Conservation (phyloP, 2,888 invertebrate species). For the Agonopterix alstromeriana region DNA sequence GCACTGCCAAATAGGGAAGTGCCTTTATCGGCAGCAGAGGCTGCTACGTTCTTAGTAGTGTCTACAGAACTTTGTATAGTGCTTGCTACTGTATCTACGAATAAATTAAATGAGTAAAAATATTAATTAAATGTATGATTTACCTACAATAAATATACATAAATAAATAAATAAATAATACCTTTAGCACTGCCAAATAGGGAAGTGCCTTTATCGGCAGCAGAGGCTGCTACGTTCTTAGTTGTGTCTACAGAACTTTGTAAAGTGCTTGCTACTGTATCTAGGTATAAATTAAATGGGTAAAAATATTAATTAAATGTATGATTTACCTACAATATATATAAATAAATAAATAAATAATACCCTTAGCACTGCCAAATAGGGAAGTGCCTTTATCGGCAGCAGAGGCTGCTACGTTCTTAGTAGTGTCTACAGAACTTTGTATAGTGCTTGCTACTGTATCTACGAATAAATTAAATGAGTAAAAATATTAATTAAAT, state of each 20-base stretch:
- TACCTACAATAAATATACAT: no score
- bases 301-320: no score
- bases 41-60: conserved; percentile 36
- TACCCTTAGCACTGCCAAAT: conserved; percentile 32
- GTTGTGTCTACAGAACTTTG: conserved; percentile 29
- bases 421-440: conserved; percentile 36
- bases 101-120: background rate
- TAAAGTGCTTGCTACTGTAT: conserved; percentile 11
- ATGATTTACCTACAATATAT: no score
- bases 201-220: conserved; percentile 33
- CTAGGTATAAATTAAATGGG: no score
- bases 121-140: no score
- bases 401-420: conserved; percentile 35
- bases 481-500: no score
- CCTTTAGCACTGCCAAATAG: conserved; percentile 31
- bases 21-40: conserved; percentile 37
- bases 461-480: conserved; percentile 19
- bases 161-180: conserved; percentile 3
- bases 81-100: conserved; percentile 16
- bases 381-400: conserved; percentile 32
- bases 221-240: conserved; percentile 35
- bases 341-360: no score
- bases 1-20: conserved; percentile 23
- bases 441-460: conserved; percentile 23
- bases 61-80: conserved; percentile 21